These are phyloP conservation scores for Atethmia centrago DNA, from an alignment of 2,888 invertebrate species.

Conservation along the genomic window DNA sequence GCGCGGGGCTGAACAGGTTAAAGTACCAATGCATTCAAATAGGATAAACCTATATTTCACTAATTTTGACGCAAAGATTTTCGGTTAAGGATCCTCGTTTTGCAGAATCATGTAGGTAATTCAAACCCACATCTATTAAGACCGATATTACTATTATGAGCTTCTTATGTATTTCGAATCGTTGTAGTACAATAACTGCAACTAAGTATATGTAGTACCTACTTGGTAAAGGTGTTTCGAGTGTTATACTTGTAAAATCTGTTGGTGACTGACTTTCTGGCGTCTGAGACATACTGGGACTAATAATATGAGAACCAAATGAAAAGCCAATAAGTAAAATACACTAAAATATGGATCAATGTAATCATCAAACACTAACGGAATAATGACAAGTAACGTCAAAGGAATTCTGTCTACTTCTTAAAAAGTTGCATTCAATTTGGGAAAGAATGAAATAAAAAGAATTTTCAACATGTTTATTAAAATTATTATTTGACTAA, in stretches of 20 bases:
- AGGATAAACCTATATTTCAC: not conserved
- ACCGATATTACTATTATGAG: not conserved
- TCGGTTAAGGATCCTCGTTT: not conserved
- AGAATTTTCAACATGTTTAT: conserved; percentile 25
- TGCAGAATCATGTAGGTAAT: not conserved
- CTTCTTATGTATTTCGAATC: not conserved
- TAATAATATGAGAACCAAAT: conserved; percentile 6
- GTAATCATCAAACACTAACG: not conserved
- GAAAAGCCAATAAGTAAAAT: conserved; percentile 7
- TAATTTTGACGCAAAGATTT: not conserved
- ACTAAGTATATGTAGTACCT: not conserved
- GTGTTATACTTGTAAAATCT: conserved; percentile 27
- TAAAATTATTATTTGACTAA: conserved; percentile 52
- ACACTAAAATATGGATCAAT: conserved; percentile 38
- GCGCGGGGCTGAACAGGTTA: too few relatives aligned
- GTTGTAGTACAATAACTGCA: not conserved
- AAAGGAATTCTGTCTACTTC: conserved; percentile 2
- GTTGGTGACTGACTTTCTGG: not conserved
- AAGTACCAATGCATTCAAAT: not conserved
- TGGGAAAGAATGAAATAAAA: conserved; percentile 8
- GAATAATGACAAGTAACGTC: conserved; percentile 35
- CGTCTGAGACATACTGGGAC: not conserved
- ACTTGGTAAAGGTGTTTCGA: not conserved
- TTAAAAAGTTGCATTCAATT: conserved; percentile 16
- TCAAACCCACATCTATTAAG: not conserved